Base-by-base conservation (phyloP, 2,113 vertebrate species). In the Hipposideros armiger region DNA sequence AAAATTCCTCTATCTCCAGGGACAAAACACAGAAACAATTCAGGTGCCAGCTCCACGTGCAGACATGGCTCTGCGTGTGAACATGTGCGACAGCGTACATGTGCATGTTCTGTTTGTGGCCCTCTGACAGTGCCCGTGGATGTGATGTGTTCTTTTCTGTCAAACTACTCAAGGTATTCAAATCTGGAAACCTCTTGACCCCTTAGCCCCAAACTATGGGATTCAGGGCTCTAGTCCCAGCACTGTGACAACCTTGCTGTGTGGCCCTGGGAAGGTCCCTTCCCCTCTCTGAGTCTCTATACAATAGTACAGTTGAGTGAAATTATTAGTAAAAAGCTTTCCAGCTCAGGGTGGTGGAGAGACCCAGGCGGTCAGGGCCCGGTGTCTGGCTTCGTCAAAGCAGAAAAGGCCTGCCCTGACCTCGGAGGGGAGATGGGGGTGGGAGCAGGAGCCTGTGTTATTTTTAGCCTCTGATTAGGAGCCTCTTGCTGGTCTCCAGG, bases 391-490 rank as follows among this genome's bases (percentile, higher is more conserved):
- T 45, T 14, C 3, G 3, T 5, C 45, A 78, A 0, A 0, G 24
- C 13, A 36, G 74, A 8, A 58, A 36, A 86, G 42, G 4, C 83
- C 81, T 19, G 50, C 22, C 58, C 6, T 1, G 28, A 4, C 40
- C 72, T 54, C 40, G 0, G 24, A 8, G 9, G 9, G 28, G 32
- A 11, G 20, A 13, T 1, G 32, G 3, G 1, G 14, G 0, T 28
- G 3, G 1, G 11, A 11, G 7, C 13, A 1, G 26, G 56, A 36
- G 64, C 36, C 20, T 11, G 60, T 0, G 10, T n/a, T 95, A 90
- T 92, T 96, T 96, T 95, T 67, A 60, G 87, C 22, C 42, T 69
- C 84, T 96, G 90, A 88, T 95, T 69, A 52, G 90, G 74, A 45
- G 85, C 42, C 62, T 82, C 45, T 64, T 13, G 13, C 81, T 81